phyloP scores from a whole-genome alignment of 1,140 invertebrate species.

The Drosophila leontia region DNA sequence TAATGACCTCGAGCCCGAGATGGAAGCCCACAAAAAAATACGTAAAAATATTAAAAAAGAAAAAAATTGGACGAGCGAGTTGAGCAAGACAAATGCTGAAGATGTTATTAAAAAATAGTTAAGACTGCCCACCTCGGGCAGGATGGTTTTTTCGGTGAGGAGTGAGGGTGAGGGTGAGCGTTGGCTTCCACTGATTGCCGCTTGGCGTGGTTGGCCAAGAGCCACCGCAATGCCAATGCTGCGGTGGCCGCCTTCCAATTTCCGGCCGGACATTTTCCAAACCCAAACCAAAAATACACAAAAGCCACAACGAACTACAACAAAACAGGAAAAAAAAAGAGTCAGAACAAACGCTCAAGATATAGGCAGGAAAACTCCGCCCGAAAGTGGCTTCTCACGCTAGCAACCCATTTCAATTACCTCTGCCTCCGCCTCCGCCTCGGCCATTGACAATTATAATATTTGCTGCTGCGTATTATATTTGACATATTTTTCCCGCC shows the following conservation, averaged over 20 bases:
- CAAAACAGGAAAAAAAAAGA: not conserved
- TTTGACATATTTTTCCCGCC: slow-evolving; percentile 76
- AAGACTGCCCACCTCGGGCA: slow-evolving; percentile 49
- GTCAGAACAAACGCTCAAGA: slow-evolving; percentile 8
- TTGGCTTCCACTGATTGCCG: slow-evolving; percentile 42
- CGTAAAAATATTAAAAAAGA: slow-evolving; percentile 25
- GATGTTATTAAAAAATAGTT: slow-evolving; percentile 84
- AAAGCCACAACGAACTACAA: not conserved
- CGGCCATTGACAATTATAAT: slow-evolving; percentile 74
- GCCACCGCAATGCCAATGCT: slow-evolving; percentile 51
- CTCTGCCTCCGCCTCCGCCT: not conserved
- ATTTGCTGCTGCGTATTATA: slow-evolving; percentile 74
- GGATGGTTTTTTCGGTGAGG: not conserved
- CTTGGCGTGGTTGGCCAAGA: slow-evolving; percentile 50
- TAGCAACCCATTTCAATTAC: slow-evolving; percentile 59
- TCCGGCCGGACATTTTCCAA: slow-evolving; percentile 51
- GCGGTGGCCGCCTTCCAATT: slow-evolving; percentile 53
- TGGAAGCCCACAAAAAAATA: slow-evolving; percentile 22
- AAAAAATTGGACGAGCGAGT: slow-evolving; percentile 56
- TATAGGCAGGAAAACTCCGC: slow-evolving; percentile 35
- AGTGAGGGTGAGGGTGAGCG: not conserved
- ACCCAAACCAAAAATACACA: not conserved
- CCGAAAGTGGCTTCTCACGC: slow-evolving; percentile 61
- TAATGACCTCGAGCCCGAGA: slow-evolving; percentile 71
- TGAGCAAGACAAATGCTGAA: slow-evolving; percentile 83